Base-by-base conservation (phyloP, 2,888 invertebrate species). In the Acronicta leporina region DNA sequence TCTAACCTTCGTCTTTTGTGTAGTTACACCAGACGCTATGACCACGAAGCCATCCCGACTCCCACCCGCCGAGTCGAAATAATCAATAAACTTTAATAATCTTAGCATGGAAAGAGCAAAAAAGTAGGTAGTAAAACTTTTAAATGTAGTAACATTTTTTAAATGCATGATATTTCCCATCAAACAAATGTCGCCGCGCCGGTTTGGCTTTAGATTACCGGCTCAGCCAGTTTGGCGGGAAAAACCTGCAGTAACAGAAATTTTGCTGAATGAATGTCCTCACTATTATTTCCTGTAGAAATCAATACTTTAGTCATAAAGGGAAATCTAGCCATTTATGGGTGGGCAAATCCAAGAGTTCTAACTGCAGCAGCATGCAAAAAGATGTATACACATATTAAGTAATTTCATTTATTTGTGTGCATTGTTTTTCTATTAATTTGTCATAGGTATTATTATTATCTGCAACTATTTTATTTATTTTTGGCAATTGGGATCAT, bases 201-300 rank as follows among this genome's bases (percentile, higher is more conserved):
- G 44, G 20, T 38, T 38, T n/a, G n/a, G n/a, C 38, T 38, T 0
- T 38, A 38, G 6, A 38, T 38, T 38, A 38, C 69, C 62, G 63
- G 65, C 69, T 65, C 30, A 48, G 70, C 48, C 45, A 38, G 43
- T 72, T 72, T 73, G 55, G 55, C 62, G 73, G 68, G 68, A 69
- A 72, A 73, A 49, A 52, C 54, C 61, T 52, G 42, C 33, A 16
- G 20, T 15, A 14, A 63, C 46, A 47, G 41, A 50, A 40, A 38
- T 44, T 14, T 25, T 45, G 38, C n/a, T 38, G 38, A 59, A 49
- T 27, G 27, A 16, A 38, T 46, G 44, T 47, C 13, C 52, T 50
- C 44, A 63, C 63, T 63, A 45, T 40, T 63, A 63, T 69, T 73
- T 68, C 62, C 66, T 67, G 57, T 62, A 62, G 35, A 45, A 33